Percentiles rank a stretch among this genome's conserved stretches.
Conservation (phyloP, 2,113 vertebrate species). For the Leptocoma aspasia region DNA sequence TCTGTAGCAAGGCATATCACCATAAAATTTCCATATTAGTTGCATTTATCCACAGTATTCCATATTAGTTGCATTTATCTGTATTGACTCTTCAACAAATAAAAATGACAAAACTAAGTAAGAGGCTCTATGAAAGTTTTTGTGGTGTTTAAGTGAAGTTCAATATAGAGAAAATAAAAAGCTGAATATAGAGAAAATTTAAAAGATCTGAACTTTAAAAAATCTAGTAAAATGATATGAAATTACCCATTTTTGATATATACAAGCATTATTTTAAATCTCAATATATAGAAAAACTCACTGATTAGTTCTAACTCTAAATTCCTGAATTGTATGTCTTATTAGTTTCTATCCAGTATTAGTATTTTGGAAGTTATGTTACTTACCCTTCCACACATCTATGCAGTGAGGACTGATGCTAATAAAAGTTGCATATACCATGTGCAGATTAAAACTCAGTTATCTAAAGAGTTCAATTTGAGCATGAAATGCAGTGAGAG, state of each 20-base stretch:
- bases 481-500: conserved; percentile 26
- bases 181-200: neutral
- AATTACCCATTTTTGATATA: neutral
- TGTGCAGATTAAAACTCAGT: conserved; percentile 8
- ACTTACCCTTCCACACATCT: neutral
- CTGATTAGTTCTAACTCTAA: neutral
- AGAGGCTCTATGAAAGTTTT: neutral
- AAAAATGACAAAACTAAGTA: neutral
- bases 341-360: neutral
- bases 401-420: neutral
- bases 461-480: conserved; percentile 50
- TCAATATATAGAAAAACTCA: neutral
- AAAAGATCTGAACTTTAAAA: neutral
- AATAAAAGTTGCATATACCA: neutral
- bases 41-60: too few species aligned
- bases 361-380: neutral
- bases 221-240: neutral
- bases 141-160: neutral
- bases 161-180: neutral
- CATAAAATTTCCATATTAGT: neutral
- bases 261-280: neutral
- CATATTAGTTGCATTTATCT: too few species aligned
- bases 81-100: too few species aligned
- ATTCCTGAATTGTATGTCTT: neutral
- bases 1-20: neutral